A percentile compares a stretch with the other conserved stretches of the same genome.
Evolutionary conservation across 2,113 vertebrate genomes (phyloP).

Genomic region (Willisornis vidua): DNA sequence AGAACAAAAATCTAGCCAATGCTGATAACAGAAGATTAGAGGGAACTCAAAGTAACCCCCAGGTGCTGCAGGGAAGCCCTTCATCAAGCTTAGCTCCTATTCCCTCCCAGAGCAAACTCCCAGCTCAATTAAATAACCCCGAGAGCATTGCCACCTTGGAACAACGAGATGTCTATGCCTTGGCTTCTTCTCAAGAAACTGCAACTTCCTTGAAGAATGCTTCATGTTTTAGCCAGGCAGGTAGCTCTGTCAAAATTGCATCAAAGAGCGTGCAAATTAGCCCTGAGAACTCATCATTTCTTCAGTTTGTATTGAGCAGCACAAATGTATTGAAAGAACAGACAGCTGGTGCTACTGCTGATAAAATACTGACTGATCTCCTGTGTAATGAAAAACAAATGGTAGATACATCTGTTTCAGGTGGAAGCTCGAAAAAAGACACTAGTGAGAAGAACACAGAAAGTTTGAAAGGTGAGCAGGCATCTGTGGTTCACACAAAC

Average conservation of each 20-base stretch:
- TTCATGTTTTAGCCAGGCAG: not conserved
- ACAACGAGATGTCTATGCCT: not conserved
- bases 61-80: constrained; percentile 12
- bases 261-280: not conserved
- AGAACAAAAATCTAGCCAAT: not conserved
- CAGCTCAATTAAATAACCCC: not conserved
- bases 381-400: constrained; percentile 6
- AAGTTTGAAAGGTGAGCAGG: not conserved
- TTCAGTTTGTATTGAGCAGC: constrained; percentile 49
- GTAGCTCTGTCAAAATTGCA: not conserved
- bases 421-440: not conserved
- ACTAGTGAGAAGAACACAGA: not conserved
- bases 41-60: not conserved
- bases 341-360: constrained; percentile 34
- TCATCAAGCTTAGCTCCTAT: not conserved
- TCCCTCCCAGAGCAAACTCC: not conserved
- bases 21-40: not conserved
- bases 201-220: not conserved
- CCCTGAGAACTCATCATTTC: not conserved
- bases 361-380: constrained; percentile 38
- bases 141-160: not conserved
- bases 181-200: not conserved
- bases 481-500: not conserved
- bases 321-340: constrained; percentile 29
- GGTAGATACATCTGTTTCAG: not conserved